A percentile compares a stretch with the other conserved stretches of the same genome.
Conservation (phyloP, 1,140 invertebrate species). For the Ditylenchus dipsaci region DNA sequence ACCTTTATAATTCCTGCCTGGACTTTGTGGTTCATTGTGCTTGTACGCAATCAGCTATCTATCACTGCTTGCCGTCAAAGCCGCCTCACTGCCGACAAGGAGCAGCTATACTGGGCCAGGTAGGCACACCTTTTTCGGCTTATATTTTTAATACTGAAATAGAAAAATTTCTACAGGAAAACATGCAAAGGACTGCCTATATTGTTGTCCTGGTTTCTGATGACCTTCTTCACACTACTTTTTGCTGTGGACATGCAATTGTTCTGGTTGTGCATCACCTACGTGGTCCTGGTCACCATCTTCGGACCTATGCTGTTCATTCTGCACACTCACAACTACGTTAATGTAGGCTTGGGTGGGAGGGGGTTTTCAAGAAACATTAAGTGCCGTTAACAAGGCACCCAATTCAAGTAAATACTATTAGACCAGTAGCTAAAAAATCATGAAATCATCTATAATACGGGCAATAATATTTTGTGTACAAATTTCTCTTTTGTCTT, state of each 20-base stretch:
- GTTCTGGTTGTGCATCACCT: conserved; percentile 22
- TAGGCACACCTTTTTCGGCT: background rate
- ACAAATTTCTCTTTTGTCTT: no score
- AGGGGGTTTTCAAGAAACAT: no score
- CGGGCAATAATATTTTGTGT: no score
- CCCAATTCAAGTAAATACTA: no score
- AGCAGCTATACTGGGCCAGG: conserved; percentile 30
- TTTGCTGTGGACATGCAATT: conserved; percentile 36
- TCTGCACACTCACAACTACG: conserved; percentile 28
- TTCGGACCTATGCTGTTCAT: conserved; percentile 31
- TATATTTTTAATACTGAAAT: background rate
- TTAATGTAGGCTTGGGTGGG: background rate
- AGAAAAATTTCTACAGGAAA: conserved; percentile 6
- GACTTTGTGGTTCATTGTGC: conserved; percentile 26
- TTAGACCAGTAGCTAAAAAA: no score
- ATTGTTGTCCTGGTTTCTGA: conserved; percentile 25
- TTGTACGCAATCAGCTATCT: conserved; percentile 18
- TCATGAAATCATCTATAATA: no score
- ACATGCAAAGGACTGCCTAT: conserved; percentile 23
- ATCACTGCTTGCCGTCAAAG: conserved; percentile 26
- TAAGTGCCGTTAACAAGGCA: no score
- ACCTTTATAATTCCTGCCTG: conserved; percentile 24
- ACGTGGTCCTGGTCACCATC: conserved; percentile 16
- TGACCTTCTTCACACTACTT: conserved; percentile 27
- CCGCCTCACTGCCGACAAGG: conserved; percentile 10